Base-by-base conservation (phyloP, 2,113 vertebrate genomes). In the Trinectes maculatus region DNA sequence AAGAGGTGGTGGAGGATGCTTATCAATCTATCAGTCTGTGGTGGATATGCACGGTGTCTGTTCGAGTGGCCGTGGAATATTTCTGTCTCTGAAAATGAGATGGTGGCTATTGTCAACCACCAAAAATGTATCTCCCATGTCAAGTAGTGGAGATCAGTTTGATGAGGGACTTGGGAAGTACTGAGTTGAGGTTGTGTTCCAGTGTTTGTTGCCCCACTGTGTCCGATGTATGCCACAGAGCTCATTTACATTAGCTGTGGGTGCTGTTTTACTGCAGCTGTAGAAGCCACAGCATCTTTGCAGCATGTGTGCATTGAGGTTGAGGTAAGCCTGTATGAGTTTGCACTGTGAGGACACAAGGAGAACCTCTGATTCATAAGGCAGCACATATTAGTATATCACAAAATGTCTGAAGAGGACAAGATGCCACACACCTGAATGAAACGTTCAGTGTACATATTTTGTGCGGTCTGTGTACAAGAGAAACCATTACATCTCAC, bases 131-230 rank as follows among this genome's bases (percentile, higher is more conserved):
- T 75, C 83, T 80, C 55, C 86, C 76, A 24, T 76, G 80, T 84
- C 86, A 75, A 77, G 71, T 83, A 77, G 77, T 79, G 82, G 55
- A 67, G 83, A 73, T 60, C 55, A 71, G 29, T 34, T 67, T 87
- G 85, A 71, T 75, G 87, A 84, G 82, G 84, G 61, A 75, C 76
- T 87, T 77, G 81, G 69, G 73, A 62, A 82, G 83, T 85, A 79
- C 49, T 61, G 84, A 84, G 84, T 85, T 86, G 90, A 88, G 78
- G 85, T 85, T 85, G 87, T 89, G 85, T 89, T 88, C 88, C 89
- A 0, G 74, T 89, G 56, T 86, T 67, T 83, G 77, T 59, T 76
- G 82, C 75, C 87, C 87, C 85, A 86, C 81, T 83, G 85, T 89
- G 88, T 89, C 85, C 86, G 74, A 87, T 90, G 87, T 89, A 64